Conservation (phyloP, 2,888 invertebrate species). For the Lutraria lutraria region DNA sequence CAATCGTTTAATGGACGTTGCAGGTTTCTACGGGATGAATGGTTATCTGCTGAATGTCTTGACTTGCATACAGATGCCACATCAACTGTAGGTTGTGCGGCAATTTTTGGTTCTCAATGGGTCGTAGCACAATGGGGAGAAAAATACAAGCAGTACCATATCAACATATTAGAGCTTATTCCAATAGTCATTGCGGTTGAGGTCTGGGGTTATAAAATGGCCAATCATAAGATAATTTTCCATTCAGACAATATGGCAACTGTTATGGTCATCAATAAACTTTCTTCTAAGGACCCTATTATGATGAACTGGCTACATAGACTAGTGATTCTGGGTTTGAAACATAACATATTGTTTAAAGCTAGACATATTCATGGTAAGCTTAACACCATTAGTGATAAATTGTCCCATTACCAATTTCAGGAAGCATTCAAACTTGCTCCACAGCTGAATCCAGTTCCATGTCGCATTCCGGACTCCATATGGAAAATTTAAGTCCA, state of each 20-base stretch:
- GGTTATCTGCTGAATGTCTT: too few species aligned
- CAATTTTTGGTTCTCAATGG: slow-evolving; percentile 52
- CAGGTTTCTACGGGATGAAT: too few species aligned
- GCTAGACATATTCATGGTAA: slow-evolving; percentile 7
- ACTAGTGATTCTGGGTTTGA: slow-evolving; percentile 2
- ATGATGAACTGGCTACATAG: slow-evolving; percentile 15
- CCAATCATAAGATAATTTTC: slow-evolving; percentile 53
- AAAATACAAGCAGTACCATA: background rate
- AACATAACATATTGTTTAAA: slow-evolving; percentile 27
- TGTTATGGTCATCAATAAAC: slow-evolving; percentile 41
- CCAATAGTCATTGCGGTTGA: slow-evolving; percentile 40
- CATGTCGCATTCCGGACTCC: background rate
- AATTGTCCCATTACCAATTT: slow-evolving; percentile 39
- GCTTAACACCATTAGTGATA: background rate
- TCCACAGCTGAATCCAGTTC: background rate
- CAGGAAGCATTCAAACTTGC: slow-evolving; percentile 23
- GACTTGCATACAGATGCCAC: too few species aligned
- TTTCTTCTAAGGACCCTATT: slow-evolving; percentile 28
- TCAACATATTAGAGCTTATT: slow-evolving; percentile 30
- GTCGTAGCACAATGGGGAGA: slow-evolving; percentile 27
- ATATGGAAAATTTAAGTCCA: background rate
- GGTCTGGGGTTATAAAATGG: slow-evolving; percentile 53
- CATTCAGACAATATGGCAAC: slow-evolving; percentile 47
- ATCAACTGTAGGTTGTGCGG: slow-evolving; percentile 51
- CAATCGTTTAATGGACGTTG: too few species aligned